phyloP scores from a whole-genome alignment of 2,113 vertebrate genomes.

The Macquaria ambigua region DNA sequence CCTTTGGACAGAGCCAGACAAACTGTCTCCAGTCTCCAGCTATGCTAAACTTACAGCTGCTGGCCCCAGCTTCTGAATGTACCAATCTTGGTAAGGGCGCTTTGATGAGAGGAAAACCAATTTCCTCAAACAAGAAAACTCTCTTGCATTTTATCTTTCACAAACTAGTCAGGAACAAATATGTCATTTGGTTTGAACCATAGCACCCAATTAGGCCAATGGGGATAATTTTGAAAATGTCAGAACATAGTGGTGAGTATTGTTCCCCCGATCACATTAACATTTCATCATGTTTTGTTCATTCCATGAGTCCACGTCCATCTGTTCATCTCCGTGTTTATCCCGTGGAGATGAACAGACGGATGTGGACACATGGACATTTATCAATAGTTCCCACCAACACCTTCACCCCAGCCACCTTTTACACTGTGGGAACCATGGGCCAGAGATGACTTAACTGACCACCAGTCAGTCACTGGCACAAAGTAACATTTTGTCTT shows the following conservation, averaged over 20 bases:
- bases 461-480: conserved; percentile 47
- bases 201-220: not conserved
- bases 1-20: not conserved
- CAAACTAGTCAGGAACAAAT: not conserved
- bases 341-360: conserved; percentile 9
- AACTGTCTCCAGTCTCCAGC: not conserved
- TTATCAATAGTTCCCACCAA: conserved; percentile 13
- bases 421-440: conserved; percentile 13
- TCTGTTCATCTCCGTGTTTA: conserved; percentile 16
- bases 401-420: conserved; percentile 15
- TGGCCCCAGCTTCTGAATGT: not conserved
- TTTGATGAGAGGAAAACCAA: not conserved
- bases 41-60: not conserved
- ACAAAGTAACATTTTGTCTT: conserved; percentile 65
- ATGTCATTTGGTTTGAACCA: not conserved
- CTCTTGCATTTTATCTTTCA: not conserved
- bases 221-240: not conserved
- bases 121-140: not conserved
- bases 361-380: conserved; percentile 16
- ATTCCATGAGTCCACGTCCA: not conserved
- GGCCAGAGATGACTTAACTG: conserved; percentile 36
- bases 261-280: not conserved
- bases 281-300: not conserved
- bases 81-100: not conserved
- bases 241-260: not conserved